Evolutionary conservation across 1,140 invertebrate species (phyloP).

Genomic region (Caenorhabditis tropicalis): DNA sequence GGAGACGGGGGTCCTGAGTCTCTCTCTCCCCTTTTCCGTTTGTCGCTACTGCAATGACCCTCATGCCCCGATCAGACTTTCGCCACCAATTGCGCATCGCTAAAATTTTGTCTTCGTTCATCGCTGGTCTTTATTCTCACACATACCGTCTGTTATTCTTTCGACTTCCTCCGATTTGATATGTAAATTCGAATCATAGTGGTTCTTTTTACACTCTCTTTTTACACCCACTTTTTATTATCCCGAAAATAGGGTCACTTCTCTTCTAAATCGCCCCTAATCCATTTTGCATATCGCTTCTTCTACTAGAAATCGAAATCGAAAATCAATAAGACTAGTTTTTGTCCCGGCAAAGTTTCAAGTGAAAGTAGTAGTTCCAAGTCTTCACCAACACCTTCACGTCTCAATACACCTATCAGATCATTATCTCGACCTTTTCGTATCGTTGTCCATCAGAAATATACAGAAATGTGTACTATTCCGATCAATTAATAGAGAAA

Average conservation of each 20-base stretch:
- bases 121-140: neutral
- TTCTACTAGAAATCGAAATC: neutral
- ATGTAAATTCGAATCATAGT: neutral
- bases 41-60: conserved; percentile 36
- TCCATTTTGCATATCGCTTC: neutral
- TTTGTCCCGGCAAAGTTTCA: neutral
- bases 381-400: neutral
- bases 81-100: conserved; percentile 14
- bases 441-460: neutral
- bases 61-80: conserved; percentile 35
- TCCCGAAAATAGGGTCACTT: conserved; percentile 4
- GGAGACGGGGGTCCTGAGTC: neutral
- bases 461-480: neutral
- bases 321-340: conserved; percentile 23
- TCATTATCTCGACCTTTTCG: neutral
- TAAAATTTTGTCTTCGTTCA: conserved; percentile 33
- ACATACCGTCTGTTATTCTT: neutral
- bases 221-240: neutral
- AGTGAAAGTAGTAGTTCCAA: neutral
- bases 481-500: no score
- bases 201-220: neutral
- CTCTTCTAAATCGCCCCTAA: neutral
- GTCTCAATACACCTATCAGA: conserved; percentile 36
- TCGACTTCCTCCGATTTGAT: neutral
- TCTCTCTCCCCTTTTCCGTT: conserved; percentile 7